Conservation (phyloP, 2,113 vertebrate species). For the Coregonus clupeaformis region DNA sequence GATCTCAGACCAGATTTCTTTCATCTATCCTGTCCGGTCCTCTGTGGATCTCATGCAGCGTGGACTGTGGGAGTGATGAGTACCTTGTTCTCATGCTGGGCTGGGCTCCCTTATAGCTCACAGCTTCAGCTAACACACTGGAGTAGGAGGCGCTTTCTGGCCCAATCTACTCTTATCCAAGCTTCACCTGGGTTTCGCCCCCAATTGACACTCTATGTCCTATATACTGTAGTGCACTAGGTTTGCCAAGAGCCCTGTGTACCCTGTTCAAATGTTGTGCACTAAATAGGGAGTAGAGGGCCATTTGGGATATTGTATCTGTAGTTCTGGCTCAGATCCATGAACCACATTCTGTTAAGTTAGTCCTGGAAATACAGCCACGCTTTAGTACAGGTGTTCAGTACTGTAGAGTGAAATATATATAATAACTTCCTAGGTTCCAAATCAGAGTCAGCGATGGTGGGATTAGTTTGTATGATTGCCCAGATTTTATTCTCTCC, state of each 20-base stretch:
- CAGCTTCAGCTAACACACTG: background rate
- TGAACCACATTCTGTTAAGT: conserved; percentile 27
- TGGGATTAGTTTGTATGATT: background rate
- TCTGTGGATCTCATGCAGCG: conserved; percentile 48
- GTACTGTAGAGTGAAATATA: conserved; percentile 30
- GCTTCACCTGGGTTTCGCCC: too few species aligned
- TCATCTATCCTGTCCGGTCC: conserved; percentile 42
- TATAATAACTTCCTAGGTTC: conserved; percentile 48
- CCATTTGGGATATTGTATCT: background rate
- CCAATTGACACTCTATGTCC: too few species aligned
- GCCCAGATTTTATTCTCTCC: background rate
- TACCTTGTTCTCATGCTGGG: conserved; percentile 34
- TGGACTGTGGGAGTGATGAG: conserved; percentile 61
- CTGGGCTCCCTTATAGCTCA: background rate
- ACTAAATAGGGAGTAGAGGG: too few species aligned
- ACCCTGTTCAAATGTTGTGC: too few species aligned
- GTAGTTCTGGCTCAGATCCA: conserved; percentile 14
- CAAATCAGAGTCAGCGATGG: conserved; percentile 38
- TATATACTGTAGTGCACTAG: too few species aligned
- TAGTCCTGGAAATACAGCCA: background rate
- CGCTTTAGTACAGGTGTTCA: conserved; percentile 8
- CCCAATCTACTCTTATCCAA: too few species aligned
- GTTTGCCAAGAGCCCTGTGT: too few species aligned
- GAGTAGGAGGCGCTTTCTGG: too few species aligned
- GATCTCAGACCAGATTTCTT: conserved; percentile 68